Base-by-base conservation (phyloP, 2,113 vertebrate genomes). In the Tragulus kanchil region DNA sequence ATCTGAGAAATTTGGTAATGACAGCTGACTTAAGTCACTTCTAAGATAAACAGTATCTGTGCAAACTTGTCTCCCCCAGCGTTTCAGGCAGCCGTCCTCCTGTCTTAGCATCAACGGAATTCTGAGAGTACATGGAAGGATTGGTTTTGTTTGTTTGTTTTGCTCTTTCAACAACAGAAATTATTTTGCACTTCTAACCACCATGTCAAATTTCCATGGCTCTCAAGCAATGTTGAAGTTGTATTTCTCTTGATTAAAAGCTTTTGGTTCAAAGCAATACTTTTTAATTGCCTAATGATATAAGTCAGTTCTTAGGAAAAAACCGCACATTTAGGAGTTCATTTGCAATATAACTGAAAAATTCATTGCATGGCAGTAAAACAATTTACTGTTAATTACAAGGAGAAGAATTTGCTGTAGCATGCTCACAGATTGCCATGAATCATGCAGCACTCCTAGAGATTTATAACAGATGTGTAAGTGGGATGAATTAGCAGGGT, bases 321-420 rank as follows among this genome's bases (percentile, higher is more conserved):
- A 99, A 98, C 98, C 67, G 95, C 98, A 98, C 98, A 98, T 99
- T 98, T 99, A 99, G 98, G 98, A 99, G 99, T 99, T 99, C 99
- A 99, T 99, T 99, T 99, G 99, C 98, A 98, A 99, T 99, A 98
- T 99, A 99, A 99, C 99, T 99, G 99, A 99, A 99, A 99, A 99
- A 99, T 99, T 99, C 99, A 99, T 99, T 99, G 99, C 98, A 98
- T 98, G 97, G 99, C 99, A 99, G 99, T 99, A 99, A 99, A 99
- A 99, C 99, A 99, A 99, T 99, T 99, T 99, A 99, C 99, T 99
- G 99, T 99, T 99, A 99, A 99, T 99, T 99, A 99, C 99, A 99
- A 99, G 99, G 99, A 99, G 99, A 99, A 99, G 99, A 99, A 99
- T 99, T 99, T 99, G 99, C 99, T 98, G 98, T 99, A 99, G 99